Evolutionary conservation across 1,140 invertebrate genomes (phyloP).

Genomic region (Eufriesea mexicana): DNA sequence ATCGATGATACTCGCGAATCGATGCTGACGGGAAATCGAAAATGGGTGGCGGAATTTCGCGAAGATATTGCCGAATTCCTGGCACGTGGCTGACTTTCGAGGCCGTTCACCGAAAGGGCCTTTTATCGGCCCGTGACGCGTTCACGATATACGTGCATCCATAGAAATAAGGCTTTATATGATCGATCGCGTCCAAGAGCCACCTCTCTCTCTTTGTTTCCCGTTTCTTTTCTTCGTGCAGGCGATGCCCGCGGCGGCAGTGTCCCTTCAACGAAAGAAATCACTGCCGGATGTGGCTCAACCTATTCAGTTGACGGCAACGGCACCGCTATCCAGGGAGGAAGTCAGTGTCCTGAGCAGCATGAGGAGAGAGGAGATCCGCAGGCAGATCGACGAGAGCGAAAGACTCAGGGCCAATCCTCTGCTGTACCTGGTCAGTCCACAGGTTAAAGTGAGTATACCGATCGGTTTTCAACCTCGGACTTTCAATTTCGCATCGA

Average conservation of each 20-base stretch:
- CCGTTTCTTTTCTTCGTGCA: conserved; percentile 78
- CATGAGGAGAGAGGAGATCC: conserved; percentile 95
- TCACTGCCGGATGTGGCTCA: conserved; percentile 96
- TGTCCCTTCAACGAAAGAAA: conserved; percentile 93
- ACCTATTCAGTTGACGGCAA: conserved; percentile 86
- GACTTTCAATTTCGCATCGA: not conserved
- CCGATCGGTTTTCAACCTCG: not conserved
- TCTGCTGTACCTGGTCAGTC: conserved; percentile 96
- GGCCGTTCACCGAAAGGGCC: not conserved
- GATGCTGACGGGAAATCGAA: no score
- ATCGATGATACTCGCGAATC: no score
- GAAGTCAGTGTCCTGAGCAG: conserved; percentile 97
- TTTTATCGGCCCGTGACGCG: not conserved
- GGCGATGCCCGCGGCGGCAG: conserved; percentile 87
- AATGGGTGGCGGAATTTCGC: not conserved
- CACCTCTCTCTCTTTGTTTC: conserved; percentile 65
- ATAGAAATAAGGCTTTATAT: conserved; percentile 6
- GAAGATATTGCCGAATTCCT: not conserved
- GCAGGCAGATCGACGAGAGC: conserved; percentile 94
- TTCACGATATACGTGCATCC: not conserved
- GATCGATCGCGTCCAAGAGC: conserved; percentile 30
- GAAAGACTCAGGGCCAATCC: conserved; percentile 96
- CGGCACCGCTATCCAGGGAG: conserved; percentile 94
- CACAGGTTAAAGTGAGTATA: conserved; percentile 95
- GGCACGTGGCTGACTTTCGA: not conserved